Evolutionary conservation across 2,888 invertebrate genomes (phyloP).

Genomic region (Junonia oenone): DNA sequence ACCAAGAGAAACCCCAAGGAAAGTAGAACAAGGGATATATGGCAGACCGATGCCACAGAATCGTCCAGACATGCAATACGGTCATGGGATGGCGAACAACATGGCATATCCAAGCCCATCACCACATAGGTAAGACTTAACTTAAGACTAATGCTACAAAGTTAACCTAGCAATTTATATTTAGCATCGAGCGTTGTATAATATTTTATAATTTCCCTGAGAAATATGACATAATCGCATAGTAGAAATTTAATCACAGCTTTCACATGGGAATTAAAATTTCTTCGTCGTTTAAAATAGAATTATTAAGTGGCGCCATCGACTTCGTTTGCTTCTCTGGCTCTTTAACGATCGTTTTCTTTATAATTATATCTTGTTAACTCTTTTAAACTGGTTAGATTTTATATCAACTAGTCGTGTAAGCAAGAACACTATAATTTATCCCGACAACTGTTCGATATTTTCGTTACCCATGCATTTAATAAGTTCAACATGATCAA

Average conservation of each 20-base stretch:
- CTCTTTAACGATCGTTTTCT: not conserved
- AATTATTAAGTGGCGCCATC: not conserved
- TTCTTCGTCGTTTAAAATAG: not conserved
- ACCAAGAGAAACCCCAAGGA: slow-evolving; percentile 66
- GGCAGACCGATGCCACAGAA: slow-evolving; percentile 79
- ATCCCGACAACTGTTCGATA: no score
- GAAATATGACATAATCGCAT: slow-evolving; percentile 7
- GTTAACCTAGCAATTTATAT: not conserved
- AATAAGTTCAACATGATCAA: not conserved
- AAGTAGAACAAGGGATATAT: slow-evolving; percentile 81
- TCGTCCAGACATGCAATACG: slow-evolving; percentile 69
- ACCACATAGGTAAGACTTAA: slow-evolving; percentile 56
- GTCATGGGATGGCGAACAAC: slow-evolving; percentile 59
- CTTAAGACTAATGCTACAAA: not conserved
- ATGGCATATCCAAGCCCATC: slow-evolving; percentile 70
- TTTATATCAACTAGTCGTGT: no score
- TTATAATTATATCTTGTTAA: not conserved
- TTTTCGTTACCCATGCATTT: no score
- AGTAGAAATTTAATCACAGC: slow-evolving; percentile 5
- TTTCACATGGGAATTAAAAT: slow-evolving; percentile 2
- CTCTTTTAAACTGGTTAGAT: not conserved
- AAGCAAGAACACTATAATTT: no score
- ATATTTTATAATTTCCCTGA: slow-evolving; percentile 9
- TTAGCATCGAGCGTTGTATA: not conserved
- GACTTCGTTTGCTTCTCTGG: not conserved